Evolutionary conservation across 1,140 invertebrate species (phyloP), one percentile per base, ranked within the genome.

Genomic region (Caenorhabditis brenneri): DNA sequence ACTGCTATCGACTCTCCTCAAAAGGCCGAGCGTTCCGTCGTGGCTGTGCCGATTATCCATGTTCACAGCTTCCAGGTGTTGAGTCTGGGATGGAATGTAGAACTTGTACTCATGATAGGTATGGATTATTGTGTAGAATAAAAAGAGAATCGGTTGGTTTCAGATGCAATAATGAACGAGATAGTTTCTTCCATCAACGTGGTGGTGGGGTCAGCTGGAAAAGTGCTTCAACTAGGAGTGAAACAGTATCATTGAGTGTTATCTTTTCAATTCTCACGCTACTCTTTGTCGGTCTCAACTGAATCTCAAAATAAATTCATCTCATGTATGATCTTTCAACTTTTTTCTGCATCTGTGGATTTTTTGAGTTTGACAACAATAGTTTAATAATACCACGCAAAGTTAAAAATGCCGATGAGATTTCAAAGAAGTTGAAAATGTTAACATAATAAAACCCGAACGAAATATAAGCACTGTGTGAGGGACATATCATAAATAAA

Each of bases 141-240:
- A 36, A 65, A 16, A 19, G 19, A 42, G 4, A 46, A 24, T 0
- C 10, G 9, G 0, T 42, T 15, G 10, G 10, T 24, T 24, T 12
- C 65, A 74, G 65, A 42, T 74, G 65, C 22, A 74, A 74, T 46
- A 74, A 74, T n/a, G 65, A 74, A 42, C 65, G 65, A 10, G 65
- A 74, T 24, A 74, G 36, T 15, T 74, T 74, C n/a, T 74, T 74
- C 65, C 36, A 74, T 74, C 65, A 74, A 24, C 65, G 65, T 46
- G 65, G 65, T 12, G 65, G 33, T 2, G 65, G 65, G 22, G 65
- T 74, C 5, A 74, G 65, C 10, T 74, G 65, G 65, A 74, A 74
- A 27, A 74, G 15, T 42, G 36, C 3, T 24, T n/a, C 65, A 22
- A 31, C 9, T 12, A 42, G 22, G 42, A 9, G 19, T 10, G 15